These are phyloP conservation scores for Bambusicola thoracicus DNA, from an alignment of 2,113 vertebrate genomes.

Conservation along the genomic window DNA sequence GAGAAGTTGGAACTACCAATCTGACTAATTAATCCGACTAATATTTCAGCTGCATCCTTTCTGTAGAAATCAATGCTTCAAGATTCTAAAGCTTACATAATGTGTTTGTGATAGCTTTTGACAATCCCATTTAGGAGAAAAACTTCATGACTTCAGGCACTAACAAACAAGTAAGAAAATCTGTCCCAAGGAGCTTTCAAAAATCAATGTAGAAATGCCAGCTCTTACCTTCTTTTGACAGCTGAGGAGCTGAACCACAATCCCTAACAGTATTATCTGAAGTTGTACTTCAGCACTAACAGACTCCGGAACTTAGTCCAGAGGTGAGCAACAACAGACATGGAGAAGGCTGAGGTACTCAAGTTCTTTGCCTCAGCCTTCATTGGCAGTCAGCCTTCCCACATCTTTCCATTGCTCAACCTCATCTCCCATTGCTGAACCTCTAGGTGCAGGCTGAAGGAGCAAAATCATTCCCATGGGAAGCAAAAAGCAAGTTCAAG, in stretches of 20 bases:
- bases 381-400: background rate
- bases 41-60: background rate
- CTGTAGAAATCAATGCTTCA: background rate
- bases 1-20: background rate
- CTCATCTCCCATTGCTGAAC: background rate
- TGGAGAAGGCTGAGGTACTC: background rate
- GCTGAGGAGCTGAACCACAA: conserved; percentile 3
- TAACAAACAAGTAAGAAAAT: background rate
- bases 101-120: background rate
- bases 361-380: background rate
- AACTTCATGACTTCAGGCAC: conserved; percentile 12
- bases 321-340: background rate
- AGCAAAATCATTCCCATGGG: background rate
- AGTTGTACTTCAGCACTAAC: background rate
- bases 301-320: background rate
- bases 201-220: background rate
- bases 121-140: background rate
- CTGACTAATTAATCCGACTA: background rate
- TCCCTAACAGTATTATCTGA: background rate
- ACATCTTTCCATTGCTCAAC: too few species aligned
- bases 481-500: background rate
- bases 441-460: background rate
- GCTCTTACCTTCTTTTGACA: conserved; percentile 39
- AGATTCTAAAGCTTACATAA: background rate
- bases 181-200: background rate